phyloP scores from a whole-genome alignment of 2,888 invertebrate species.

The Muscina levida region DNA sequence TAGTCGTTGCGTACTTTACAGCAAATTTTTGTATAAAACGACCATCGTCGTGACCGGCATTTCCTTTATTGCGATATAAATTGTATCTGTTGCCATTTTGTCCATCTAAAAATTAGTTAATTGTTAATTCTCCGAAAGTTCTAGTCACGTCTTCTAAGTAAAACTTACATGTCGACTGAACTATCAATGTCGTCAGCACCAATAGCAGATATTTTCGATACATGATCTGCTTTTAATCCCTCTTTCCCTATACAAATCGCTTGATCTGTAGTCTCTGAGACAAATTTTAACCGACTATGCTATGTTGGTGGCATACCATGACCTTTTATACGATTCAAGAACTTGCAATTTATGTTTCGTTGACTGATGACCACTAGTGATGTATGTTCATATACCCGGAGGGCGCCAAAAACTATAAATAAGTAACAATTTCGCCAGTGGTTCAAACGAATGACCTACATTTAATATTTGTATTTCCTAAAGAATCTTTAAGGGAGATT shows the following conservation, averaged over 20 bases:
- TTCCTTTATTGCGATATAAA: not conserved
- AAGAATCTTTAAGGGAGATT: too few species aligned
- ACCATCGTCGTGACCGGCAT: not conserved
- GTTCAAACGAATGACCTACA: too few species aligned
- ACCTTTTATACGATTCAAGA: slow-evolving; percentile 5
- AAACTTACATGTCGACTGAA: slow-evolving; percentile 30
- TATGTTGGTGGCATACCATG: not conserved
- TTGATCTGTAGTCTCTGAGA: not conserved
- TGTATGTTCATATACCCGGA: too few species aligned
- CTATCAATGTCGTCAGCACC: not conserved
- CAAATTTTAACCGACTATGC: not conserved
- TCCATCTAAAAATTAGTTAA: not conserved
- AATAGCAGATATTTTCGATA: not conserved
- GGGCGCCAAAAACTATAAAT: slow-evolving; percentile 11
- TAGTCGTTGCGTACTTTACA: too few species aligned
- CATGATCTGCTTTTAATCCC: not conserved
- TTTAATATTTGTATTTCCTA: too few species aligned
- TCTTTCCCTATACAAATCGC: not conserved
- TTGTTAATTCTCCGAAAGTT: not conserved
- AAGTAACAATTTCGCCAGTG: slow-evolving; percentile 9
- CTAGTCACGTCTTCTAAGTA: not conserved
- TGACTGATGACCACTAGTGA: too few species aligned
- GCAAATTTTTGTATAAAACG: too few species aligned
- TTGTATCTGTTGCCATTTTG: not conserved
- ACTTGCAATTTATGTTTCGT: not conserved